Conservation (phyloP, 1,140 invertebrate genomes). For the Probaryconus sp. region DNA sequence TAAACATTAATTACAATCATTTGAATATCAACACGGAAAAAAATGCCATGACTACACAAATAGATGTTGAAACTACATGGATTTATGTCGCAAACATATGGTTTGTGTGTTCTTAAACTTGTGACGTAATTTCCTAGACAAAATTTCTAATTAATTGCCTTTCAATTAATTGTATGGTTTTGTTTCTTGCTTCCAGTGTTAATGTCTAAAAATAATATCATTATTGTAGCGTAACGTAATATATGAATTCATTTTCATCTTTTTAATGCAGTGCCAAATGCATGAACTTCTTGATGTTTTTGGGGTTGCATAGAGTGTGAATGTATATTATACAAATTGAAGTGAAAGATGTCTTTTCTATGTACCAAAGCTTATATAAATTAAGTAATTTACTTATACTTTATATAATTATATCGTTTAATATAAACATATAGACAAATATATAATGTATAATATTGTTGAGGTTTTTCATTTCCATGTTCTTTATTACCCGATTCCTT, state of each 20-base stretch:
- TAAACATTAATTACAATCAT: too few species aligned
- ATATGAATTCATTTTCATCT: conserved; percentile 24
- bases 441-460: conserved; percentile 62
- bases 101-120: too few species aligned
- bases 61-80: too few species aligned
- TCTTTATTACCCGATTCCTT: too few species aligned
- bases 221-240: conserved; percentile 14
- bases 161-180: too few species aligned
- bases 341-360: conserved; percentile 73
- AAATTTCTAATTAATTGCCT: too few species aligned
- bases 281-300: conserved; percentile 56
- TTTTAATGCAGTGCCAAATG: conserved; percentile 53
- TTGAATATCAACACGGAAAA: too few species aligned
- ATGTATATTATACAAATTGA: conserved; percentile 53
- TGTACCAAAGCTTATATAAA: conserved; percentile 78
- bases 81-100: too few species aligned
- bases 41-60: too few species aligned
- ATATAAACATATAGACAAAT: conserved; percentile 72
- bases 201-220: background rate
- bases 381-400: conserved; percentile 76
- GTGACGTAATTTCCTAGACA: too few species aligned
- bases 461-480: conserved; percentile 54
- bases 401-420: conserved; percentile 77
- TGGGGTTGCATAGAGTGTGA: conserved; percentile 57
- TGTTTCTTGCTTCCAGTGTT: background rate